Evolutionary conservation across 2,888 invertebrate species (phyloP).

Genomic region (Drosophila incognita): DNA sequence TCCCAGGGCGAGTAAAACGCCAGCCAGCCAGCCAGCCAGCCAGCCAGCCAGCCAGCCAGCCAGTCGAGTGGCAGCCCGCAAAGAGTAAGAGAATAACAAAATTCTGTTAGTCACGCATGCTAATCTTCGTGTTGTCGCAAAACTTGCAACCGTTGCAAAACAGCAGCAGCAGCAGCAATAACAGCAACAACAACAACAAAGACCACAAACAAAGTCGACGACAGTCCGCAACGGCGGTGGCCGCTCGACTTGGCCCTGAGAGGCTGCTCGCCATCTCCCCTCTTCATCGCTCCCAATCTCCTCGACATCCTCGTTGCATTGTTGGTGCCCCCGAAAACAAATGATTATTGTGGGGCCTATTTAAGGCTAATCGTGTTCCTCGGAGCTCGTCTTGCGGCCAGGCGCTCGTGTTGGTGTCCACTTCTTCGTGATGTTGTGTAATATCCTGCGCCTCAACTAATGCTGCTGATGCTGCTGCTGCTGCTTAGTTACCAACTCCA

Average conservation of each 20-base stretch:
- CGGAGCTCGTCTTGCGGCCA: conserved; percentile 28
- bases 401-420: conserved; percentile 29
- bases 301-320: conserved; percentile 43
- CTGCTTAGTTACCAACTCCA: neutral
- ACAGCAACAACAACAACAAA: conserved; percentile 42
- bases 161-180: conserved; percentile 45
- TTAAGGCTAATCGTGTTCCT: conserved; percentile 74
- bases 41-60: conserved; percentile 12
- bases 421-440: conserved; percentile 60
- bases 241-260: conserved; percentile 55
- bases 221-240: conserved; percentile 66
- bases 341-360: conserved; percentile 75
- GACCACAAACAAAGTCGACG: conserved; percentile 34
- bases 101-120: conserved; percentile 83
- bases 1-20: conserved; percentile 59
- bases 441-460: conserved; percentile 31
- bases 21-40: conserved; percentile 6
- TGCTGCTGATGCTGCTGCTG: neutral
- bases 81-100: conserved; percentile 66
- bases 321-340: conserved; percentile 66
- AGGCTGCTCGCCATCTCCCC: neutral
- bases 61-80: conserved; percentile 18
- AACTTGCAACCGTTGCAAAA: conserved; percentile 68
- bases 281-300: neutral
- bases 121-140: conserved; percentile 80